These are phyloP conservation scores for Hypotaenidia philippensis DNA, from an alignment of 2,797 vertebrate genomes.

Conservation along the genomic window DNA sequence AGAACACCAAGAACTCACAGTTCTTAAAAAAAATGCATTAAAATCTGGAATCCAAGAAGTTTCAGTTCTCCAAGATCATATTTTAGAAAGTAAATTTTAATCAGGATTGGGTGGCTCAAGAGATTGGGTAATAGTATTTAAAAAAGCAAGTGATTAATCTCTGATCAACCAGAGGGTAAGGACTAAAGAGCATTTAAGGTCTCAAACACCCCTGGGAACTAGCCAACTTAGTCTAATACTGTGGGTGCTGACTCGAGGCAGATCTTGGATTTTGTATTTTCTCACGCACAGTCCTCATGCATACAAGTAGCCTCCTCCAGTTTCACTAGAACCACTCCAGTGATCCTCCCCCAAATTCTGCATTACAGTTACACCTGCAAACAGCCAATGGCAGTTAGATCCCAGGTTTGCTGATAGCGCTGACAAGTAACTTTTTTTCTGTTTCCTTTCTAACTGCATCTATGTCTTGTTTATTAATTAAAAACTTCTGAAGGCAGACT, in stretches of 20 bases:
- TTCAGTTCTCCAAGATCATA: constrained; percentile 31
- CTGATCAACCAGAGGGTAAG: constrained; percentile 53
- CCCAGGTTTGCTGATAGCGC: background rate
- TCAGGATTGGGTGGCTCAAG: constrained; percentile 37
- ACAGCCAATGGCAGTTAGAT: background rate
- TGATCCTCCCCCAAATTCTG: background rate
- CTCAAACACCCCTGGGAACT: constrained; percentile 42
- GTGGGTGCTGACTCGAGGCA: constrained; percentile 21
- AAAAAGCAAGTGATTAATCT: constrained; percentile 70
- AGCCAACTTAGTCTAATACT: constrained; percentile 43
- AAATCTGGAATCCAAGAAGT: background rate
- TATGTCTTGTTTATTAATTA: background rate
- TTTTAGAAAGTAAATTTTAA: constrained; percentile 62
- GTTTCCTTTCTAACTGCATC: background rate
- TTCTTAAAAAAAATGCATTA: background rate
- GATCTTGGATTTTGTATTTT: background rate
- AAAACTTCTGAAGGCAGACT: background rate
- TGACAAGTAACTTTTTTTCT: background rate
- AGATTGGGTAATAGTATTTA: constrained; percentile 64
- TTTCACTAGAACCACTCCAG: background rate
- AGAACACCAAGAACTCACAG: background rate
- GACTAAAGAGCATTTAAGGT: constrained; percentile 69
- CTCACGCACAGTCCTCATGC: background rate
- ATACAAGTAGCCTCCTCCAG: background rate
- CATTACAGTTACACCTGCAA: background rate